Conservation (phyloP, 2,888 invertebrate species). For the Macrosiphum euphorbiae region DNA sequence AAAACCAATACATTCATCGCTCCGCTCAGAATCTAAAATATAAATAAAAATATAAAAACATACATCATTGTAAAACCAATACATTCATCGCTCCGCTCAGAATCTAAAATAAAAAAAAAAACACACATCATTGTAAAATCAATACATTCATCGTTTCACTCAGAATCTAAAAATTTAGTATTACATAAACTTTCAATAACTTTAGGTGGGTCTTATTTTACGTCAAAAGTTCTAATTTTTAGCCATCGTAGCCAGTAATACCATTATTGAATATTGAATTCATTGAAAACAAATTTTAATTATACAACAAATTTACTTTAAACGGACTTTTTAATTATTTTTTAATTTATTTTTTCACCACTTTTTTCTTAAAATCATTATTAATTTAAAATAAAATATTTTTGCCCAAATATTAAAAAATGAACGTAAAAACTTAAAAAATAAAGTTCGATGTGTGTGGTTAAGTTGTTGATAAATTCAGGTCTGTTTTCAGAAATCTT, state of each 20-base stretch:
- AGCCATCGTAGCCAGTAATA: neutral
- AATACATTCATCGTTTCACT: no score
- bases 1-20: no score
- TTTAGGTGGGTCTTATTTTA: neutral
- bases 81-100: no score
- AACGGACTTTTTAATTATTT: neutral
- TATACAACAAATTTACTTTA: neutral
- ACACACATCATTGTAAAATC: no score
- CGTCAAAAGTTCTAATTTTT: neutral
- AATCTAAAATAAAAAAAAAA: no score
- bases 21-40: no score
- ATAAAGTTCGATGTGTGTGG: neutral
- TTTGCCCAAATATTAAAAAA: neutral
- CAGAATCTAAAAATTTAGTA: no score
- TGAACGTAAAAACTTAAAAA: neutral
- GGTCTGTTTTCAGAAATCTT: neutral
- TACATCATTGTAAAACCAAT: no score
- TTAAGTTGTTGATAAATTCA: neutral
- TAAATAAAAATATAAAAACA: no score
- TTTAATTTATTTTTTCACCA: neutral
- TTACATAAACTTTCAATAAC: neutral
- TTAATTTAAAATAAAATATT: neutral
- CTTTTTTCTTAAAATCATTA: neutral
- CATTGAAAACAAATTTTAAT: no score
- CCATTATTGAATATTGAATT: neutral